Percentiles rank a stretch among this genome's conserved stretches.
These are phyloP conservation scores for Hyla sarda DNA, from an alignment of 2,113 vertebrate genomes.

Conservation along the genomic window DNA sequence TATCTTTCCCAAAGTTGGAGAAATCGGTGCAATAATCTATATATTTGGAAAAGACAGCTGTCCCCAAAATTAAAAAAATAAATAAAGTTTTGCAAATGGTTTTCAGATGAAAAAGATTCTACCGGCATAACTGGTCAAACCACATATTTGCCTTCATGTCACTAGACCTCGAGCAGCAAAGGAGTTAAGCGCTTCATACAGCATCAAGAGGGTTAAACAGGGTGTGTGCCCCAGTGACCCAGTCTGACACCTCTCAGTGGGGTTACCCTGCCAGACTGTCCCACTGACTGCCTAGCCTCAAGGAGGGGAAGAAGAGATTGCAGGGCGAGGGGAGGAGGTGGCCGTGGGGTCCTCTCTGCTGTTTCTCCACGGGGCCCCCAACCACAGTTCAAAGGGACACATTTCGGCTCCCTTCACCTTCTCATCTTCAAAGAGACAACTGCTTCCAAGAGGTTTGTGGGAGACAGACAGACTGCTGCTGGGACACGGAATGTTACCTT, in stretches of 20 bases:
- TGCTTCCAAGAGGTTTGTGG: constrained; percentile 57
- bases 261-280: constrained; percentile 79
- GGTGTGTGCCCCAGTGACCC: constrained; percentile 63
- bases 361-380: constrained; percentile 73
- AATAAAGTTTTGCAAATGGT: not conserved
- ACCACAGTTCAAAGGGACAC: constrained; percentile 79
- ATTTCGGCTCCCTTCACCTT: constrained; percentile 67
- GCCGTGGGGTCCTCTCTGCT: constrained; percentile 52
- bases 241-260: constrained; percentile 88
- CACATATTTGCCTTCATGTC: not conserved
- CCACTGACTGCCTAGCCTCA: constrained; percentile 81
- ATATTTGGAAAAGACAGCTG: not conserved
- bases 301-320: constrained; percentile 74
- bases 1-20: no score
- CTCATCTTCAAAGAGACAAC: constrained; percentile 75
- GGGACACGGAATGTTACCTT: constrained; percentile 7
- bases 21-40: no score
- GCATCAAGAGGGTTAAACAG: not conserved
- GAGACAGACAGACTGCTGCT: constrained; percentile 51
- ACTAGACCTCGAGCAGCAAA: not conserved
- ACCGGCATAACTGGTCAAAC: constrained; percentile 25
- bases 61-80: not conserved
- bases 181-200: not conserved
- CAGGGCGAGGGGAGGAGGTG: constrained; percentile 62
- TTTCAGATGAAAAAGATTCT: not conserved